Evolutionary conservation across 2,797 vertebrate genomes (phyloP).

Genomic region (Pyrocephalus nanus): DNA sequence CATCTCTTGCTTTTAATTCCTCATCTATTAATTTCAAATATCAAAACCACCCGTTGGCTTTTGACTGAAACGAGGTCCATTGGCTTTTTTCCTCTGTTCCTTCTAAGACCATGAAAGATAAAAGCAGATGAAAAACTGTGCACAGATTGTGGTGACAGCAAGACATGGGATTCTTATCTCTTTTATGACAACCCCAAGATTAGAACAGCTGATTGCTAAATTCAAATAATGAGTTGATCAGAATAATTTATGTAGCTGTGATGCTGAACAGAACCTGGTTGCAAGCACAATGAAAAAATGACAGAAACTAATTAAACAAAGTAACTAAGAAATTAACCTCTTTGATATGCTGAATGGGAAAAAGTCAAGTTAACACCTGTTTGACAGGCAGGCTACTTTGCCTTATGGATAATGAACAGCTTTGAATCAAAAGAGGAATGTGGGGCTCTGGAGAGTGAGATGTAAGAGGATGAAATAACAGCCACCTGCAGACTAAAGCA

Average conservation of each 20-base stretch:
- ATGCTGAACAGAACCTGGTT: neutral
- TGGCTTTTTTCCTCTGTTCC: slow-evolving; percentile 10
- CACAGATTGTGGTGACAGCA: slow-evolving; percentile 29
- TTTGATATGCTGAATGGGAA: neutral
- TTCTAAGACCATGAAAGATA: neutral
- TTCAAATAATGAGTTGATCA: neutral
- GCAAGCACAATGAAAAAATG: neutral
- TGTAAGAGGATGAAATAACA: neutral
- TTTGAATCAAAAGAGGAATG: neutral
- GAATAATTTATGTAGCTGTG: neutral
- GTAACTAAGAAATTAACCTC: neutral
- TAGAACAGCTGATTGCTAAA: neutral
- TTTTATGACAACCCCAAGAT: neutral
- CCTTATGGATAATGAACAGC: neutral
- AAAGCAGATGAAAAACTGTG: slow-evolving; percentile 17
- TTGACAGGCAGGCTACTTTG: neutral
- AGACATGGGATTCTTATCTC: neutral
- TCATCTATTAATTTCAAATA: slow-evolving; percentile 8
- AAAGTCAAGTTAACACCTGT: neutral
- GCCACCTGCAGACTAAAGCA: neutral
- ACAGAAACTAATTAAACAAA: slow-evolving; percentile 13
- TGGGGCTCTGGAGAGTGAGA: neutral
- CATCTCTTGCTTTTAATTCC: slow-evolving; percentile 34
- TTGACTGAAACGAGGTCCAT: neutral
- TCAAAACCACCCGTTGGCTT: neutral